Conservation (phyloP, 1,140 invertebrate species). For the Zaprionus nigranus region DNA sequence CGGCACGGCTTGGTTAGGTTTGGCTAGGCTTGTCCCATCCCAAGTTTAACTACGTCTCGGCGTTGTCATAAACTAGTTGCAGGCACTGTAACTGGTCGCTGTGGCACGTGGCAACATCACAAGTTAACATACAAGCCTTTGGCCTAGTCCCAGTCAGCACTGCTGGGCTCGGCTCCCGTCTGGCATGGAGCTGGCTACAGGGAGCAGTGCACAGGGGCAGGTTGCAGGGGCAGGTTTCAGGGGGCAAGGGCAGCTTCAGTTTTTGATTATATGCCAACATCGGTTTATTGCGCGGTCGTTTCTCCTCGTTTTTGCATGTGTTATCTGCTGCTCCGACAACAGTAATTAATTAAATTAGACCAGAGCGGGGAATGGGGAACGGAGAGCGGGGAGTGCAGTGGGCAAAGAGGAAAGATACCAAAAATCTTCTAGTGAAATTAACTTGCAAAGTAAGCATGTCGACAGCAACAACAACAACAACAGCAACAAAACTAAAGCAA, state of each 20-base stretch:
- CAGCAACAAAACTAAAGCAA: slow-evolving; percentile 8
- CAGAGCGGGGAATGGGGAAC: not conserved
- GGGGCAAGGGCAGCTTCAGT: slow-evolving; percentile 19
- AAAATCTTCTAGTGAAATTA: slow-evolving; percentile 57
- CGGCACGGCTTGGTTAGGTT: not conserved
- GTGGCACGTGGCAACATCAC: slow-evolving; percentile 34
- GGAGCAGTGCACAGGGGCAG: no score
- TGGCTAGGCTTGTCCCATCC: not conserved
- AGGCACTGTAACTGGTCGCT: slow-evolving; percentile 8
- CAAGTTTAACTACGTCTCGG: not conserved
- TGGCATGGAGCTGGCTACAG: not conserved
- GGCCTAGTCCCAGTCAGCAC: not conserved
- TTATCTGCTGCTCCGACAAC: slow-evolving; percentile 67
- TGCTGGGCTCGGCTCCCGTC: not conserved
- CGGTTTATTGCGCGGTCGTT: slow-evolving; percentile 68
- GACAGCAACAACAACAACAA: slow-evolving; percentile 11
- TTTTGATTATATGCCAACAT: slow-evolving; percentile 71
- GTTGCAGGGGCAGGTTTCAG: no score
- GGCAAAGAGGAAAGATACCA: not conserved
- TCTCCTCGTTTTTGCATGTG: slow-evolving; percentile 52
- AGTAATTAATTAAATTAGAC: slow-evolving; percentile 80
- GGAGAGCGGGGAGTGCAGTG: no score
- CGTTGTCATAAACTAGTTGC: slow-evolving; percentile 43
- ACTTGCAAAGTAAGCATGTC: slow-evolving; percentile 38
- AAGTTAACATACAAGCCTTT: slow-evolving; percentile 6